Base-by-base conservation (phyloP, 2,888 invertebrate genomes). In the Ormyrus nitidulus region DNA sequence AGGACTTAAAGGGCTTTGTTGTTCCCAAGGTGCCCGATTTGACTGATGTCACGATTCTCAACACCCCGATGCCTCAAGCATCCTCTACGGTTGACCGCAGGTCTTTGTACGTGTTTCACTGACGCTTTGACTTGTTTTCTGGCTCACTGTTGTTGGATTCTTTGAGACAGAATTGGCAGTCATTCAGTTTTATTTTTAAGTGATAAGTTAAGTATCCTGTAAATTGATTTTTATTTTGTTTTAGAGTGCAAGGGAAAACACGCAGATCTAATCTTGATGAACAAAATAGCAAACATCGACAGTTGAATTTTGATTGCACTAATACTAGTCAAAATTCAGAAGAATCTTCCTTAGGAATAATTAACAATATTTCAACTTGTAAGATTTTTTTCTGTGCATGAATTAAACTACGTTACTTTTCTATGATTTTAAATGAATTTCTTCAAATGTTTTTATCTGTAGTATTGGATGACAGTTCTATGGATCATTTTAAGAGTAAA, bases 41-140 rank as follows among this genome's bases (percentile, higher is more conserved):
- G 1, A 79, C 80, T 6, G 80, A 82, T 46, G 64, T 81, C 2
- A 89, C 90, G 10, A 79, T 91, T 56, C 76, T 88, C 79, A 86
- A 83, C 71, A 91, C 91, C 19, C 91, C 91, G 49, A 83, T 87
- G 83, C 92, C 92, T 7, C 90, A 89, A 83, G 91, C 91, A 58
- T 87, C 89, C 19, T 92, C 92, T 5, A 92, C 92, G 34, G 89
- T 90, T 48, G 87, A 88, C 76, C 88, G 89, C 81, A 90, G 88
- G 84, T 84, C 81, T 53, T 81, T 83, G 89, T 90, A 81, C 76
- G 86, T 85, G 65, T 80, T 78, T 64, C 19, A 62, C 34, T 65
- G 34, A 0, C 34, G 34, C 34, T 34, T 34, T 34, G 34, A 34
- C 4, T 34, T 34, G 34, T 34, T 34, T 34, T 34, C 4, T 34